Evolutionary conservation across 1,140 invertebrate species (phyloP).

Genomic region (Drosophila pachea): DNA sequence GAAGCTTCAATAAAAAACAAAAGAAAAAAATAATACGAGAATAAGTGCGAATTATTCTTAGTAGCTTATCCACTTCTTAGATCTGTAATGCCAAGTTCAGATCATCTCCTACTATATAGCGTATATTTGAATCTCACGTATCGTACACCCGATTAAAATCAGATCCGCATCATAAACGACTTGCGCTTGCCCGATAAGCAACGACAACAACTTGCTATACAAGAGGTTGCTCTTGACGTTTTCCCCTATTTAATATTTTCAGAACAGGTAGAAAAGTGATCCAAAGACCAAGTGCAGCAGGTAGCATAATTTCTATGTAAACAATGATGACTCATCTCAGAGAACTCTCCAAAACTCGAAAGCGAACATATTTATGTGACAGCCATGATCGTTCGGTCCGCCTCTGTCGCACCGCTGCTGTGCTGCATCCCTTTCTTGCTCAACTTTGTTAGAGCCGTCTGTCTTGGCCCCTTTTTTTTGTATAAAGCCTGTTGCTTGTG

Average conservation of each 20-base stretch:
- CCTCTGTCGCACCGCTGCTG: conserved; percentile 3
- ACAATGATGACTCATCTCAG: conserved; percentile 63
- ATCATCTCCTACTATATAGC: neutral
- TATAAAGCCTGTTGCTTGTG: conserved; percentile 36
- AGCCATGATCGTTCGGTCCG: conserved; percentile 37
- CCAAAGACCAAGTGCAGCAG: conserved; percentile 57
- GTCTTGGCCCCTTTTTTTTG: conserved; percentile 6
- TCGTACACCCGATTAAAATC: conserved; percentile 16
- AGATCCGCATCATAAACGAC: conserved; percentile 2
- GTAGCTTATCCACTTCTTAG: neutral
- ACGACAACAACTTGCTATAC: conserved; percentile 34
- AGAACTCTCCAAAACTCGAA: conserved; percentile 47
- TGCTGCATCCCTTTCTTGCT: conserved; percentile 2
- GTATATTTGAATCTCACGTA: neutral
- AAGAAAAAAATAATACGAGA: no score
- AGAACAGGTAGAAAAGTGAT: conserved; percentile 46
- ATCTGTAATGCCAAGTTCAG: neutral
- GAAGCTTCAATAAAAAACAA: no score
- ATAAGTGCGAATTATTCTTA: no score
- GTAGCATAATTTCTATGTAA: conserved; percentile 75
- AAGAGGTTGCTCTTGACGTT: conserved; percentile 21
- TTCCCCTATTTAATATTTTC: conserved; percentile 25
- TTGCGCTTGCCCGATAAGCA: conserved; percentile 25
- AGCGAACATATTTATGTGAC: conserved; percentile 42
- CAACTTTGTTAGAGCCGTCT: conserved; percentile 23